Percentiles rank a stretch among this genome's conserved stretches.
These are phyloP conservation scores for Diplolepis rosae DNA, from an alignment of 2,888 invertebrate genomes.

Conservation along the genomic window DNA sequence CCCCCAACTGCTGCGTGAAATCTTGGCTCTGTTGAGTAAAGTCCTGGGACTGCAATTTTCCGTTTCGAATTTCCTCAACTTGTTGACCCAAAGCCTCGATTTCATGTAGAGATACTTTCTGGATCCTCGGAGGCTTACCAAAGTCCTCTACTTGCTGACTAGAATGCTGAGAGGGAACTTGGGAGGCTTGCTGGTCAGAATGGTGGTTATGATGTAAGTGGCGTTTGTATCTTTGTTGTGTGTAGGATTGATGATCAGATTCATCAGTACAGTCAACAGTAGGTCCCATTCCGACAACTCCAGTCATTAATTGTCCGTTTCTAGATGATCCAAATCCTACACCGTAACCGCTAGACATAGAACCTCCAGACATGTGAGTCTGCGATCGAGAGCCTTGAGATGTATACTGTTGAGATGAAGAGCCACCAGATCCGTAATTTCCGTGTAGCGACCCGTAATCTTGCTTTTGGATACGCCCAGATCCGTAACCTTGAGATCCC, in stretches of 20 bases:
- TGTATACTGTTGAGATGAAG: not conserved
- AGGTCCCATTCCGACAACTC: not conserved
- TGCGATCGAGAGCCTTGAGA: not conserved
- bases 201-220: not conserved
- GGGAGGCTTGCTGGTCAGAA: not conserved
- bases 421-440: not conserved
- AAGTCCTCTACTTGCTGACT: not conserved
- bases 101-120: slow-evolving; percentile 5
- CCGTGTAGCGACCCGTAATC: not conserved
- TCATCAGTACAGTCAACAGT: not conserved
- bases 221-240: slow-evolving; percentile 2
- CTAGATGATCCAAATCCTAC: slow-evolving; percentile 7
- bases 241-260: not conserved
- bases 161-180: not conserved
- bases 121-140: slow-evolving; percentile 7
- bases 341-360: too few species aligned
- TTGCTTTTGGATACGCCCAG: not conserved
- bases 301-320: not conserved
- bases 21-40: not conserved
- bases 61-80: not conserved
- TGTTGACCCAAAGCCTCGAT: slow-evolving; percentile 5
- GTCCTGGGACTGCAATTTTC: slow-evolving; percentile 1
- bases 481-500: not conserved
- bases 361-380: not conserved
- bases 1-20: not conserved